These are phyloP conservation scores for Priocnemis perturbator DNA, from an alignment of 2,888 invertebrate species.

Conservation along the genomic window DNA sequence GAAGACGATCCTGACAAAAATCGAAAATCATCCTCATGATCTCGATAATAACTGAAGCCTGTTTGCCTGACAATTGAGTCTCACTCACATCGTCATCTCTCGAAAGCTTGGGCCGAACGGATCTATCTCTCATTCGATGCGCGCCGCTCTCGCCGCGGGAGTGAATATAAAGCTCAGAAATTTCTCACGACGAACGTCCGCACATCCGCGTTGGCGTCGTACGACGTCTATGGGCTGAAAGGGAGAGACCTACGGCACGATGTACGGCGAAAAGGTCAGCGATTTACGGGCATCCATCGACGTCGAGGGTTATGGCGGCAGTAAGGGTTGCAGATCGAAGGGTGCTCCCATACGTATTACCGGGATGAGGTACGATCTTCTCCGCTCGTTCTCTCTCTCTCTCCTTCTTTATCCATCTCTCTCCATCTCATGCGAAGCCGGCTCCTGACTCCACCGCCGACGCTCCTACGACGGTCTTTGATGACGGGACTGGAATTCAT, in stretches of 20 bases:
- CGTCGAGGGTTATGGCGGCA: slow-evolving; percentile 27
- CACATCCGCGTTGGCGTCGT: slow-evolving; percentile 12
- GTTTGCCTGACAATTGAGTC: no score
- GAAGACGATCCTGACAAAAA: no score
- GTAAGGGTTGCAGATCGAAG: slow-evolving; percentile 11
- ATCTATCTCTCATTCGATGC: no score
- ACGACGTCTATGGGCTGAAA: not conserved
- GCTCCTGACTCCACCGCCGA: not conserved
- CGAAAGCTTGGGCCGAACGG: no score
- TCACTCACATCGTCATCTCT: no score
- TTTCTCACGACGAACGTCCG: slow-evolving; percentile 27
- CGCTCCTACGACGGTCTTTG: slow-evolving; percentile 13
- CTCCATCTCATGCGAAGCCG: not conserved
- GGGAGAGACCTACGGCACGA: slow-evolving; percentile 5
- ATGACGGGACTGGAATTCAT: slow-evolving; percentile 25
- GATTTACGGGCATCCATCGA: slow-evolving; percentile 40
- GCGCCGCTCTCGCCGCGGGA: not conserved
- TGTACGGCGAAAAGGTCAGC: slow-evolving; percentile 39
- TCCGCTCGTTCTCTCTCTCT: not conserved
- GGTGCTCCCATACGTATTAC: slow-evolving; percentile 2
- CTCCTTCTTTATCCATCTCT: slow-evolving; percentile 6
- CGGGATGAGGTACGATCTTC: not conserved
- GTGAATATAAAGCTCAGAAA: slow-evolving; percentile 20
- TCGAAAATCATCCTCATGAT: no score
- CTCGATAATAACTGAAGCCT: no score